Evolutionary conservation across 2,113 vertebrate species (phyloP), one percentile per base, ranked within the genome.

Genomic region (Hippoglossus stenolepis): DNA sequence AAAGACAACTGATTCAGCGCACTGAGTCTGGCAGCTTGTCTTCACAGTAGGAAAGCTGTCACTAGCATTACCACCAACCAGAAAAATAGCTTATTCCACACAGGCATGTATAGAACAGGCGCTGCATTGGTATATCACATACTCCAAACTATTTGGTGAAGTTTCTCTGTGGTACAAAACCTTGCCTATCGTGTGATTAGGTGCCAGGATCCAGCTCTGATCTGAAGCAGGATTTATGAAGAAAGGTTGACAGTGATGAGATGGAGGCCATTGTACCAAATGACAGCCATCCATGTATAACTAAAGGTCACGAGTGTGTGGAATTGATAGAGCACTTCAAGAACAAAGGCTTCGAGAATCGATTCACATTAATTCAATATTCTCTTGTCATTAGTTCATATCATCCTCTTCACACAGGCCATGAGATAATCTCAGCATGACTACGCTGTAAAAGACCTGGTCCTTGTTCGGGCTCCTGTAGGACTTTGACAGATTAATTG

Each of bases 141-240:
- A 2, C 38, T 4, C 56, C 3, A 61, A 20, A 71, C 4, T 35
- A 24, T 78, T 62, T 35, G 69, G 10, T 54, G 1, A 53, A 45
- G 28, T 51, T 70, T 57, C 40, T 53, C 31, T 31, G 38, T 65
- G n/a, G 38, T 9, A 20, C 1, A 45, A 58, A 2, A 58, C 13
- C 18, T 58, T 66, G 24, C 14, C 23, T 17, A 14, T 71, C 0
- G 8, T 13, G 57, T 57, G 0, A 31, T 73, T 3, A 72, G 17
- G 24, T 43, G 18, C 13, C 26, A 31, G 7, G 28, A 2, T 45
- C 31, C n/a, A 67, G 3, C 38, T 59, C n/a, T 26, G 23, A 54
- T 62, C 75, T 47, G 20, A 73, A 31, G 31, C 31, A 31, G 31
- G 31, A 65, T 59, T 54, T 45, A 59, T 40, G 13, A 49, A 62